phyloP scores from a whole-genome alignment of 2,113 vertebrate species.

The Tragelaphus strepsiceros region DNA sequence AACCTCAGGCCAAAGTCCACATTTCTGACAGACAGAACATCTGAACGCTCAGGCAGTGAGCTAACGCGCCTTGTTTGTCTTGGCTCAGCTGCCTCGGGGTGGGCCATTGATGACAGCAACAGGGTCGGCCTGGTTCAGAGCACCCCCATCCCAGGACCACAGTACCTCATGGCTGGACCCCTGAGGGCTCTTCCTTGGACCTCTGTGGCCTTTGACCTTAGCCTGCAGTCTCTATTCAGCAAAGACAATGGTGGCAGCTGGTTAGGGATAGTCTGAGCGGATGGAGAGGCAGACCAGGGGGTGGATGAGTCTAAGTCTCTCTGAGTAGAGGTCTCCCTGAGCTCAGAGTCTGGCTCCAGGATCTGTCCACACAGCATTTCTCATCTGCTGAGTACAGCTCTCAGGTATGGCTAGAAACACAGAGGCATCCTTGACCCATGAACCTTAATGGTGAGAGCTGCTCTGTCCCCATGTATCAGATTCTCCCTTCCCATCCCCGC shows the following conservation, averaged over 20 bases:
- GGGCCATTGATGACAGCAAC: background rate
- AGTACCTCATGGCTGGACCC: background rate
- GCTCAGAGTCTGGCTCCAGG: background rate
- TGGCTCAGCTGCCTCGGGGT: background rate
- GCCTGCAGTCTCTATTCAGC: background rate
- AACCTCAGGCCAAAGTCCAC: background rate
- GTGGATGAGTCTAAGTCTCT: background rate
- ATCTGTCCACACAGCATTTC: background rate
- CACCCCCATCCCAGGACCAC: background rate
- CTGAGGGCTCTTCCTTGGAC: background rate
- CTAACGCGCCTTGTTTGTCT: background rate
- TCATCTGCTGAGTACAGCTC: background rate
- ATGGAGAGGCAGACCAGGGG: background rate
- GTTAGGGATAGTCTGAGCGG: background rate
- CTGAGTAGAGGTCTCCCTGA: background rate
- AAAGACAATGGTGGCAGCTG: background rate
- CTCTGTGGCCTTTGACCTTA: background rate
- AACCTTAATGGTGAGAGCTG: background rate
- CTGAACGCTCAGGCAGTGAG: background rate
- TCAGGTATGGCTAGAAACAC: too few species aligned
- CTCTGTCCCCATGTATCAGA: background rate
- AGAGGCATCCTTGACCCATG: background rate
- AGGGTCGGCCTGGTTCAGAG: accelerated
- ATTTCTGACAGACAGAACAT: background rate
- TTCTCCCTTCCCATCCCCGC: background rate